Evolutionary conservation across 2,888 invertebrate genomes (phyloP).

Genomic region (Tetheella fluctuosa): DNA sequence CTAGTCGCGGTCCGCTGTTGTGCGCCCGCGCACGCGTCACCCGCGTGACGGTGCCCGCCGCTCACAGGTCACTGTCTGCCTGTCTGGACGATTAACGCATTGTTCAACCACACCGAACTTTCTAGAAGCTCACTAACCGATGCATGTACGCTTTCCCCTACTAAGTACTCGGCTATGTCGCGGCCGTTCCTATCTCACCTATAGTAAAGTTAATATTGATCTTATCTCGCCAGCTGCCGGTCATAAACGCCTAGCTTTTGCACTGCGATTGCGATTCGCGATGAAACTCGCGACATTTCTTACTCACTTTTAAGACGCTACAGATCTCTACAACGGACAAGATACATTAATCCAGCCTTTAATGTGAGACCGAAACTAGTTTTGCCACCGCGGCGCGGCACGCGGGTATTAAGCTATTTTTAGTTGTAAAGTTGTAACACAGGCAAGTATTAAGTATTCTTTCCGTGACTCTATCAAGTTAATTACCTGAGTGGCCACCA

Average conservation of each 20-base stretch:
- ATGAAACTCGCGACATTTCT: slow-evolving; percentile 1
- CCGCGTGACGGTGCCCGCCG: slow-evolving; percentile 42
- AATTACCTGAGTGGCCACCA: slow-evolving; percentile 3
- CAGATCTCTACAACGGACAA: neutral
- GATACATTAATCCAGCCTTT: neutral
- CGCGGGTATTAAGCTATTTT: neutral
- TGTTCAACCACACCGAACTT: slow-evolving; percentile 44
- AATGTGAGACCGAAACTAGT: slow-evolving; percentile 1
- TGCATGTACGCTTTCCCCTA: slow-evolving; percentile 36
- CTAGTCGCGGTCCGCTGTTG: slow-evolving; percentile 26
- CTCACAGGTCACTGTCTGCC: slow-evolving; percentile 46
- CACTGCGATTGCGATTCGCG: neutral
- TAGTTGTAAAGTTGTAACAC: neutral
- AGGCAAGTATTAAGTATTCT: slow-evolving; percentile 4
- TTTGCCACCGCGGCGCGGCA: neutral
- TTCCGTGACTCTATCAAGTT: slow-evolving; percentile 8
- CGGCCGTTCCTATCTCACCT: slow-evolving; percentile 32
- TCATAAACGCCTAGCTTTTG: slow-evolving; percentile 8
- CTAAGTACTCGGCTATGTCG: slow-evolving; percentile 30
- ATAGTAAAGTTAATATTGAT: slow-evolving; percentile 19
- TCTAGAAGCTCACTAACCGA: slow-evolving; percentile 48
- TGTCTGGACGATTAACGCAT: slow-evolving; percentile 48
- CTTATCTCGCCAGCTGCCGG: slow-evolving; percentile 8
- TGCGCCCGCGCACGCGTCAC: slow-evolving; percentile 36
- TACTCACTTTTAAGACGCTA: neutral